A percentile compares a stretch with the other conserved stretches of the same genome.
Evolutionary conservation across 2,113 vertebrate genomes (phyloP).

Genomic region (human): DNA sequence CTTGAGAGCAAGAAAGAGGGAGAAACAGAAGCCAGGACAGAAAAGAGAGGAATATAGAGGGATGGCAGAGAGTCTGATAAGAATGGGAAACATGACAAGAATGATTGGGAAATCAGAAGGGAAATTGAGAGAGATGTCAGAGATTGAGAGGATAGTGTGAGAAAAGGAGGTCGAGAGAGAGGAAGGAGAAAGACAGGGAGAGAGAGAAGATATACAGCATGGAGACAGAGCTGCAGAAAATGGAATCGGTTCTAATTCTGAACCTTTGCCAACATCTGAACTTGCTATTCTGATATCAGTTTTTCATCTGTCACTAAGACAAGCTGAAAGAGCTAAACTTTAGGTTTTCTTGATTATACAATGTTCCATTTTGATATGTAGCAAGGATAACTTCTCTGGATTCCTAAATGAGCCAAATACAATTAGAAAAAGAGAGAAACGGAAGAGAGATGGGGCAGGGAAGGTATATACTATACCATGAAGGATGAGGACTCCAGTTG

Average conservation of each 20-base stretch:
- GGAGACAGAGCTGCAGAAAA: background rate
- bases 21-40: background rate
- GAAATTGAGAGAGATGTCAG: background rate
- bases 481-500: background rate
- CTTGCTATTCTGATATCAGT: conserved; percentile 30
- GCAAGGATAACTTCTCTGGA: background rate
- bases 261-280: conserved; percentile 62
- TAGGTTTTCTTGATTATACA: conserved; percentile 40
- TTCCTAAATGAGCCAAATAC: conserved; percentile 37
- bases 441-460: background rate
- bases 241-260: conserved; percentile 14
- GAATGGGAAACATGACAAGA: background rate
- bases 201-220: background rate
- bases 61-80: background rate
- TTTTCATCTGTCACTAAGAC: conserved; percentile 42
- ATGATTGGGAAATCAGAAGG: background rate
- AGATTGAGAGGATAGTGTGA: background rate
- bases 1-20: background rate
- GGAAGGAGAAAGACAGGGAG: background rate
- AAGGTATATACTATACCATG: background rate
- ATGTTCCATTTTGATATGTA: conserved; percentile 18
- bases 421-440: background rate
- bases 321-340: conserved; percentile 25
- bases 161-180: background rate
- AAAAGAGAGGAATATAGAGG: background rate